A percentile compares a stretch with the other conserved stretches of the same genome.
phyloP scores from a whole-genome alignment of 2,888 invertebrate genomes.

The Agriopis leucophaearia region DNA sequence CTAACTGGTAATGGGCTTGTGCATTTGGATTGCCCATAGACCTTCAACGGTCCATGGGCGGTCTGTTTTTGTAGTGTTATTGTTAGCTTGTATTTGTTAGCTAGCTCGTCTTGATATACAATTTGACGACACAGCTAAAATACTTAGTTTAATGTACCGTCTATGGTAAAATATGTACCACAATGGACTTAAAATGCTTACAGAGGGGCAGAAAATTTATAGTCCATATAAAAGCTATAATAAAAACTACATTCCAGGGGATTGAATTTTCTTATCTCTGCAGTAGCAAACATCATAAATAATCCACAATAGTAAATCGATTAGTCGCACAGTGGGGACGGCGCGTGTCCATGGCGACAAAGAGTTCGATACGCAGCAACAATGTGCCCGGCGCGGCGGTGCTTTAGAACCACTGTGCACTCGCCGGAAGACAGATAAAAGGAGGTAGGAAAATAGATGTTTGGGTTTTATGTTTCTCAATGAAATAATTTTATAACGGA shows the following conservation, averaged over 20 bases:
- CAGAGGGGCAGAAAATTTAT: slow-evolving; percentile 3
- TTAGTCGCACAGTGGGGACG: slow-evolving; percentile 48
- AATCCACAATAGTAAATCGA: slow-evolving; percentile 53
- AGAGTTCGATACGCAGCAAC: slow-evolving; percentile 49
- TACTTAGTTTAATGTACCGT: too few relatives aligned
- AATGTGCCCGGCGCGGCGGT: slow-evolving; percentile 43
- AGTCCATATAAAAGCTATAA: slow-evolving; percentile 3
- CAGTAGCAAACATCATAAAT: slow-evolving; percentile 38
- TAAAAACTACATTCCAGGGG: slow-evolving; percentile 8
- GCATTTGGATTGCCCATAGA: too few relatives aligned
- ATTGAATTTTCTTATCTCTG: slow-evolving; percentile 27
- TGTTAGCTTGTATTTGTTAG: too few relatives aligned
- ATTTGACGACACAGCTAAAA: too few relatives aligned
- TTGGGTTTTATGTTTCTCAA: neutral
- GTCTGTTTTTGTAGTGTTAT: too few relatives aligned
- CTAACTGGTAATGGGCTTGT: too few relatives aligned
- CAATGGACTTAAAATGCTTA: neutral
- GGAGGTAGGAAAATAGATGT: neutral
- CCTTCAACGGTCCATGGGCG: too few relatives aligned
- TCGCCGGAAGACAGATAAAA: slow-evolving; percentile 35
- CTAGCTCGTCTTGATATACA: too few relatives aligned
- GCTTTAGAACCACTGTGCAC: slow-evolving; percentile 46
- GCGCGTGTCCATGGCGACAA: slow-evolving; percentile 31
- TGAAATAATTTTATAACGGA: neutral
- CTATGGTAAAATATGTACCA: neutral